Evolutionary conservation across 2,888 invertebrate species (phyloP).

Genomic region (Ectemnius continuus): DNA sequence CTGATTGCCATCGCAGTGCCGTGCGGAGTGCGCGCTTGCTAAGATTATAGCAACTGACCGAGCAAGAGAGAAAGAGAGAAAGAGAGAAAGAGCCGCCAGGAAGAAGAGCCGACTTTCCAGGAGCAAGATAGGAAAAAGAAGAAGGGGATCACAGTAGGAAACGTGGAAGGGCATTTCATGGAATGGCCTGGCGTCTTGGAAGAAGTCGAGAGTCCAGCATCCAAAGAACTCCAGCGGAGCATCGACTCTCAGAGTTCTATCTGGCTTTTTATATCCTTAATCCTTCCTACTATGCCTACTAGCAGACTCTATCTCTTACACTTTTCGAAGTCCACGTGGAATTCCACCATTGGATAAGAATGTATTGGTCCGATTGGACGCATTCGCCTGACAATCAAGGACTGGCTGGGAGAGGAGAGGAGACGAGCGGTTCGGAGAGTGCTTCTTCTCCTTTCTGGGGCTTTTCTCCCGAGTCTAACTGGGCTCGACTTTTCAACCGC

Average conservation of each 20-base stretch:
- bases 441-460: slow-evolving; percentile 23
- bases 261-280: slow-evolving; percentile 12
- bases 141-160: background rate
- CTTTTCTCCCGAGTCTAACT: background rate
- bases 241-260: slow-evolving; percentile 40
- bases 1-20: background rate
- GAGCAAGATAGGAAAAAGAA: slow-evolving; percentile 5
- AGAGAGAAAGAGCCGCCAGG: slow-evolving; percentile 15
- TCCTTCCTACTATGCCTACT: too few species aligned
- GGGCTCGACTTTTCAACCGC: background rate
- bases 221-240: slow-evolving; percentile 65
- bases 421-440: too few species aligned
- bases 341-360: too few species aligned
- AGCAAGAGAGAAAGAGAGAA: slow-evolving; percentile 17
- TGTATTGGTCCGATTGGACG: too few species aligned
- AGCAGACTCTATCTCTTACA: too few species aligned
- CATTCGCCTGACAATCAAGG: slow-evolving; percentile 47
- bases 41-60: slow-evolving; percentile 11
- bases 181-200: slow-evolving; percentile 71
- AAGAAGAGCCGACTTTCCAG: slow-evolving; percentile 11
- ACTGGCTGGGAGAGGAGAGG: slow-evolving; percentile 20
- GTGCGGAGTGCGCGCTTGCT: background rate
- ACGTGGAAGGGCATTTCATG: slow-evolving; percentile 63
- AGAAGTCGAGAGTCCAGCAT: slow-evolving; percentile 69
- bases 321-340: too few species aligned